A percentile compares a stretch with the other conserved stretches of the same genome.
Conservation (phyloP, 2,113 vertebrate species). For the Hypocryptadius cinnamomeus region DNA sequence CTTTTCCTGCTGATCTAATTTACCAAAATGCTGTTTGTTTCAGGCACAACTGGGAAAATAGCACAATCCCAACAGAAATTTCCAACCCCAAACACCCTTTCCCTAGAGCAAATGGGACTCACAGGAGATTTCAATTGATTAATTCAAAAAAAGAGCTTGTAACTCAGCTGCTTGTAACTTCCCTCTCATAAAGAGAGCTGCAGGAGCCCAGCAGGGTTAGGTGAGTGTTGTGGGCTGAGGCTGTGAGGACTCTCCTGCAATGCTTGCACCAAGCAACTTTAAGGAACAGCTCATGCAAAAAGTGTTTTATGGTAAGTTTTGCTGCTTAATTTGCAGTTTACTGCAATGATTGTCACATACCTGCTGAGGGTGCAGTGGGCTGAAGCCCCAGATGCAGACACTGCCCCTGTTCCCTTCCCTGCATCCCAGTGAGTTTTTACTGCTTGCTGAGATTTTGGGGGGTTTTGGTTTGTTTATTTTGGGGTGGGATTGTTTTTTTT, state of each 20-base stretch:
- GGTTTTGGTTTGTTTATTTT: rapidly evolving
- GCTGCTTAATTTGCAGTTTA: neutral
- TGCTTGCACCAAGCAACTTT: neutral
- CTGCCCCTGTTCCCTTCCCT: neutral
- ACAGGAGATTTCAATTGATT: neutral
- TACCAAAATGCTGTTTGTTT: conserved; percentile 21
- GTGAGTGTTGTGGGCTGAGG: neutral
- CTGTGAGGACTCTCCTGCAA: neutral
- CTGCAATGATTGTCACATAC: neutral
- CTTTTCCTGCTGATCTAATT: conserved; percentile 44
- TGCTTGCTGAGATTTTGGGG: neutral
- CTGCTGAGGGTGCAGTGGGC: neutral
- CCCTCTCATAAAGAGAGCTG: neutral
- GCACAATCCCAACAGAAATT: neutral
- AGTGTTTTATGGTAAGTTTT: neutral
- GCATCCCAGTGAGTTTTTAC: neutral
- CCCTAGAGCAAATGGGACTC: neutral
- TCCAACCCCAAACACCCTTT: neutral
- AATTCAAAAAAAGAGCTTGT: neutral
- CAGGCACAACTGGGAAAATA: conserved; percentile 39
- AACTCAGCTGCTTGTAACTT: neutral
- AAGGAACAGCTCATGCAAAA: neutral
- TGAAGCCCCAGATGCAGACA: too few species aligned
- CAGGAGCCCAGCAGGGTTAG: neutral
- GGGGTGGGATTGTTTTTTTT: neutral